Base-by-base conservation (phyloP, 2,113 vertebrate genomes). In the Oplegnathus fasciatus region DNA sequence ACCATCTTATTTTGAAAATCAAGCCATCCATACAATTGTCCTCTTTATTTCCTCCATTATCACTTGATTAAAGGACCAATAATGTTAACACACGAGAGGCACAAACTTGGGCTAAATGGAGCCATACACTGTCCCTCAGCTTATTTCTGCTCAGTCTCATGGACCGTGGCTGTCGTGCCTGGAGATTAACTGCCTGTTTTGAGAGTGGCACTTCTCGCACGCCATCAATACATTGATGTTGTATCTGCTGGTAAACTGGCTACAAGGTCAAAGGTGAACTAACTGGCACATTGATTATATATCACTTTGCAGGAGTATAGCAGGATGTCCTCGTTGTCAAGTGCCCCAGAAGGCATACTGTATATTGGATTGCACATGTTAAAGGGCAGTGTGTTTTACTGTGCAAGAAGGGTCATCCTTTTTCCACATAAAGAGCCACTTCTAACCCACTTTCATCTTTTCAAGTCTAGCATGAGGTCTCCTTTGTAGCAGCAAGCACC, bases 181-280 rank as follows among this genome's bases (percentile, higher is more conserved):
- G 58, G 28, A 82, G 88, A 88, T 83, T 44, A 40, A 86, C 11
- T 22, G 50, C 9, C 46, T 28, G n/a, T 55, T 80, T 89, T 79
- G 37, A 54, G 58, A 83, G 75, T 11, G 73, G 22, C 72, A 28
- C 46, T 78, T 89, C 85, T 86, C 48, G 13, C 37, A 30, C 30
- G 18, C 42, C 68, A 50, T 94, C 88, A 75, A 86, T 93, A 80
- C 75, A 69, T 90, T 3, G 80, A 88, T 55, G 71, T 90, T 18
- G 55, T 72, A 75, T 92, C 72, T 87, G 79, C 85, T 83, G 82
- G 72, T 90, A 82, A 80, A 88, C 83, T 80, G 26, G 28, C 77
- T 32, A 58, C 82, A 52, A 84, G 88, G 91, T 93, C 92, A 93
- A 37, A 92, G 92, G 89, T 91, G 62, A 92, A 86, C 48, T 79